Evolutionary conservation across 2,797 vertebrate genomes (phyloP), one percentile per base, ranked within the genome.

Genomic region (Pseudochirops cupreus): DNA sequence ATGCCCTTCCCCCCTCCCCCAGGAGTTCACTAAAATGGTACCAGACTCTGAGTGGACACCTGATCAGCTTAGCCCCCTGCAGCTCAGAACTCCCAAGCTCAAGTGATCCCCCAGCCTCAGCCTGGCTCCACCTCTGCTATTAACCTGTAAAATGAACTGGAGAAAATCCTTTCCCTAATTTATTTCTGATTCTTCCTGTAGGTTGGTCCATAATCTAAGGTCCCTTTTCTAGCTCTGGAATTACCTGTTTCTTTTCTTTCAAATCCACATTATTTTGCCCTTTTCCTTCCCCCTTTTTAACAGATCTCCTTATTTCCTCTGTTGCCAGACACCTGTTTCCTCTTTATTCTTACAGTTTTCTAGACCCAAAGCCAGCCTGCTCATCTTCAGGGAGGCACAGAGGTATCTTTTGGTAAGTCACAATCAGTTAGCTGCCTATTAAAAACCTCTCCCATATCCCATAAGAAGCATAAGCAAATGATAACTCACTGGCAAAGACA

Each of bases 321-420:
- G 46, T 90, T 87, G 89, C 29, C 74, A 57, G 93, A 97, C 95
- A 98, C 98, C 97, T 97, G 97, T 97, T 93, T 92, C 93, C 96
- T 96, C 97, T 96, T 95, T 26, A 56, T 14, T 74, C 59, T 95
- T 93, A 97, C 93, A 97, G 97, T 98, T 96, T 74, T 97, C 94
- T 29, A 87, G 92, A 91, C 59, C 24, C 57, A 82, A 91, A 93
- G 97, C 67, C 97, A 97, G 97, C 96, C 95, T 95, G 97, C 97
- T 91, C 5, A 59, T 93, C 95, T 96, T 93, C 55, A 94, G 82
- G 93, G 92, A 67, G 74, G n/a, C 87, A 93, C 56, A 53, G 31
- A 96, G 67, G 90, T 93, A 91, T 92, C 96, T 95, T 93, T 93
- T 56, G 0, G 50, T 46, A 87, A 87, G 39, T 50, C 74, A n/a